Conservation (phyloP, 2,797 vertebrate species). For the Crossoptilon crossoptilon region DNA sequence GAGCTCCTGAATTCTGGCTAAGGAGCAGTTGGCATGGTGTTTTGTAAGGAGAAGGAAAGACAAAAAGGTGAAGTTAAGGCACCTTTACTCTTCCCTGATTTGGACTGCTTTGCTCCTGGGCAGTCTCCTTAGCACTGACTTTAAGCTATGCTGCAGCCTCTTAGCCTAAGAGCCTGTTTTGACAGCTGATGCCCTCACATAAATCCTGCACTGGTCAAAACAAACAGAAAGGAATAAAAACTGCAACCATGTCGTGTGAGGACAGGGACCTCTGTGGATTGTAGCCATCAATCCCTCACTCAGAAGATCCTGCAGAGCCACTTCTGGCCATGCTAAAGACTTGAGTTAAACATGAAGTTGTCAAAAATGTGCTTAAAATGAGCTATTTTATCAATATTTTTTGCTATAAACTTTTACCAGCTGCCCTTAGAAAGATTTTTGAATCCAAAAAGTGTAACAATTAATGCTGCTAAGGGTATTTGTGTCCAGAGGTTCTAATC, state of each 20-base stretch:
- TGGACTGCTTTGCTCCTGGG: not conserved
- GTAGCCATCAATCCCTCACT: not conserved
- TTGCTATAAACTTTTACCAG: not conserved
- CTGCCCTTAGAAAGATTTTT: not conserved
- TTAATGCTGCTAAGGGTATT: not conserved
- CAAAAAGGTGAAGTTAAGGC: not conserved
- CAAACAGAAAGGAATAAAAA: not conserved
- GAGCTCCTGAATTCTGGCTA: not conserved
- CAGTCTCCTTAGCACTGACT: not conserved
- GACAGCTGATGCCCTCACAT: not conserved
- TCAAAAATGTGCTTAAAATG: not conserved
- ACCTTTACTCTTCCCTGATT: not conserved
- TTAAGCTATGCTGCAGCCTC: not conserved
- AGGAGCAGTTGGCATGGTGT: not conserved
- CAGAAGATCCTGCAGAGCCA: not conserved
- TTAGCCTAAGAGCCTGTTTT: conserved; percentile 1
- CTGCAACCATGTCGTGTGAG: not conserved
- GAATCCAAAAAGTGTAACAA: not conserved
- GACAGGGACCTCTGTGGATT: not conserved
- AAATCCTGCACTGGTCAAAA: not conserved
- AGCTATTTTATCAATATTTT: not conserved
- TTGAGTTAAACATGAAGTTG: not conserved
- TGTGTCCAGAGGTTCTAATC: not conserved
- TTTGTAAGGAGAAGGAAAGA: not conserved
- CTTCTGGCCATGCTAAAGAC: not conserved